Evolutionary conservation across 2,888 invertebrate genomes (phyloP).

Genomic region (Scotopteryx bipunctaria): DNA sequence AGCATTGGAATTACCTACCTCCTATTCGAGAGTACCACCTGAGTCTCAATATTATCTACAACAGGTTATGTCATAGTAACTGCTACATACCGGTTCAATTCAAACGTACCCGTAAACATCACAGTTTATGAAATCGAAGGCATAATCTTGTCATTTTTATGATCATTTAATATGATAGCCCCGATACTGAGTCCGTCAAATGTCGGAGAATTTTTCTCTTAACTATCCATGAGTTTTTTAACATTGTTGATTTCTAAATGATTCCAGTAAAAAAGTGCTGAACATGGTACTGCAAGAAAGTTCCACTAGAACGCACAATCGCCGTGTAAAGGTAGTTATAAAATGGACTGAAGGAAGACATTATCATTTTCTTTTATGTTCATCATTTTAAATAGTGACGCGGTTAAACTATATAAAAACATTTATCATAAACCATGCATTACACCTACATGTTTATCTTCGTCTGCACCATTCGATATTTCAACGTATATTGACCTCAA

Average conservation of each 20-base stretch:
- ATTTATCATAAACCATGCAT: not conserved
- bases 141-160: conserved; percentile 37
- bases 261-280: not conserved
- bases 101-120: conserved; percentile 30
- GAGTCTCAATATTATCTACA: conserved; percentile 29
- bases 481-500: conserved; percentile 27
- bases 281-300: not conserved
- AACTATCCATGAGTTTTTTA: conserved; percentile 13
- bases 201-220: conserved; percentile 12
- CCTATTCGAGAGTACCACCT: conserved; percentile 31
- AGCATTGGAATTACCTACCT: conserved; percentile 32
- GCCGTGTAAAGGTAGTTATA: not conserved
- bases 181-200: conserved; percentile 26
- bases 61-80: conserved; percentile 23
- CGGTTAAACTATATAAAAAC: not conserved
- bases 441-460: conserved; percentile 5
- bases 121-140: conserved; percentile 28
- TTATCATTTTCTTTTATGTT: too few species aligned
- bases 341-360: too few species aligned
- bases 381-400: too few species aligned
- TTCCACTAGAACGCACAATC: not conserved
- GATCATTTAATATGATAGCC: conserved; percentile 35
- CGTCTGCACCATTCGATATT: conserved; percentile 12
- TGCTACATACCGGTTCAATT: conserved; percentile 29
- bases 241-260: not conserved